Percentiles rank a stretch among this genome's conserved stretches.
Evolutionary conservation across 2,888 invertebrate genomes (phyloP).

Genomic region (Chromoteleia sp.): DNA sequence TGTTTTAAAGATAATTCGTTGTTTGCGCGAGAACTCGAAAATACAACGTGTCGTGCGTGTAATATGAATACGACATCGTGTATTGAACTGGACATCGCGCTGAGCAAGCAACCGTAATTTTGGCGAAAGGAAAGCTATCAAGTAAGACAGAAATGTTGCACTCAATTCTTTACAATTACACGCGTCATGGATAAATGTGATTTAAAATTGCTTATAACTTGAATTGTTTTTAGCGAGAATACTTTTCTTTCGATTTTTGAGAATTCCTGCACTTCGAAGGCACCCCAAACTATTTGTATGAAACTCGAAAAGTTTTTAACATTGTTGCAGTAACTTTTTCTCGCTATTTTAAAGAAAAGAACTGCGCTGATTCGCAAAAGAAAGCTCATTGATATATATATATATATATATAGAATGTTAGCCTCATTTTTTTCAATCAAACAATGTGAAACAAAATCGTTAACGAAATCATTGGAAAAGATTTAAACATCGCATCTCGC

Average conservation of each 20-base stretch:
- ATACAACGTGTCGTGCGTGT: conserved; percentile 14
- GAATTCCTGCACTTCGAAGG: conserved; percentile 1
- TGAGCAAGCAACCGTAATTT: too few relatives aligned
- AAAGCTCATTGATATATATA: neutral
- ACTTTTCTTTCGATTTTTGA: neutral
- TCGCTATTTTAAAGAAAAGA: neutral
- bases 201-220: neutral
- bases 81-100: neutral
- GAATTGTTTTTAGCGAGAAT: neutral
- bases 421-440: too few relatives aligned
- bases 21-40: conserved; percentile 16
- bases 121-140: too few relatives aligned
- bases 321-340: conserved; percentile 17
- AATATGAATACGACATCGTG: neutral
- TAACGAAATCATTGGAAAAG: too few relatives aligned
- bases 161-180: too few relatives aligned
- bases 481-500: too few relatives aligned
- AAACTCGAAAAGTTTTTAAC: conserved; percentile 19
- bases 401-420: too few relatives aligned
- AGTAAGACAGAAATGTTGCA: too few relatives aligned
- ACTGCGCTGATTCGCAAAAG: conserved; percentile 1
- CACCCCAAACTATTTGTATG: conserved; percentile 12
- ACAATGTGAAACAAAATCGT: too few relatives aligned
- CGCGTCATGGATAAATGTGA: neutral
- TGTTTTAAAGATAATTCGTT: conserved; percentile 18